phyloP scores from a whole-genome alignment of 2,888 invertebrate genomes.

The Branchellion lobata region DNA sequence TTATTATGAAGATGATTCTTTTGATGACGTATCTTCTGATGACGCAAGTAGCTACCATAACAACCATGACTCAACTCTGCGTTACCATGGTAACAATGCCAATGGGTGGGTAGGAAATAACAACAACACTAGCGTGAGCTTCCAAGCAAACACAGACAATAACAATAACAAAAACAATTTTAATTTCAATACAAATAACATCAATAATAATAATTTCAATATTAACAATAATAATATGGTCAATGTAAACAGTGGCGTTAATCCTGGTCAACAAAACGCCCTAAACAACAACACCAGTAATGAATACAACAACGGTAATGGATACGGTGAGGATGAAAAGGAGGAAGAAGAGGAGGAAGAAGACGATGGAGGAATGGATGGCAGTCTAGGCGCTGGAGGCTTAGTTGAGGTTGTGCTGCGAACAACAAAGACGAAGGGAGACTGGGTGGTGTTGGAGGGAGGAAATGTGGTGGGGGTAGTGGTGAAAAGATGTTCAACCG shows the following conservation, averaged over 20 bases:
- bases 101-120: background rate
- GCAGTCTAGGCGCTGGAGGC: background rate
- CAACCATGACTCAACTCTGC: background rate
- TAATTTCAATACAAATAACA: background rate
- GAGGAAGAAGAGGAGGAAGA: background rate
- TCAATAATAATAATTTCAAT: background rate
- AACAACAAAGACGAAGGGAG: background rate
- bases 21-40: background rate
- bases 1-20: background rate
- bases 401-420: background rate
- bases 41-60: background rate
- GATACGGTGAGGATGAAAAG: background rate
- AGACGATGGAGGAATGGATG: background rate
- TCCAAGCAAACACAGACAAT: background rate
- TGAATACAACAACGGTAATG: background rate
- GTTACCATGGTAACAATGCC: background rate
- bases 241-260: background rate
- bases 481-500: constrained; percentile 35
- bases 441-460: constrained; percentile 39
- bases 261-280: too few species aligned
- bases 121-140: background rate
- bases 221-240: background rate
- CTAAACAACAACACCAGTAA: too few species aligned
- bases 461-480: constrained; percentile 52
- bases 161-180: background rate